Conservation (phyloP, 2,797 vertebrate genomes). For the Benthosema pterotum region DNA sequence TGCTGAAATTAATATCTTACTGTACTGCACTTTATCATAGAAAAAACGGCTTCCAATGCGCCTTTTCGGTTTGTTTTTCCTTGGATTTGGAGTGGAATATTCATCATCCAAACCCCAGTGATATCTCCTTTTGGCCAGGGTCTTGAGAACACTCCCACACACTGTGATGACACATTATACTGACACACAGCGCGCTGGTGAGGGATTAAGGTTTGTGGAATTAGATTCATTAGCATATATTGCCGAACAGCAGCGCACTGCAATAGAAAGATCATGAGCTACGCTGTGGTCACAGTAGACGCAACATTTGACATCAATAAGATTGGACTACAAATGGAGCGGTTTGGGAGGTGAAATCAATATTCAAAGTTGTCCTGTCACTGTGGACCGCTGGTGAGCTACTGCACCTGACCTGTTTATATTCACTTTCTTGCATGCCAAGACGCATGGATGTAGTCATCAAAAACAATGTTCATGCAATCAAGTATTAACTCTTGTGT, state of each 20-base stretch:
- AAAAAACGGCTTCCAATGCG: too few relatives aligned
- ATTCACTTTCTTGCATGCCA: too few relatives aligned
- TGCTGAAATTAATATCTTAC: too few relatives aligned
- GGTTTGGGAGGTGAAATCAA: slow-evolving; percentile 2
- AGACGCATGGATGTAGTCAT: too few relatives aligned
- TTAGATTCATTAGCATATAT: slow-evolving; percentile 16
- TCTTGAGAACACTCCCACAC: not conserved
- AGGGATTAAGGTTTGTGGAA: slow-evolving; percentile 4
- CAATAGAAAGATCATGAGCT: slow-evolving; percentile 4
- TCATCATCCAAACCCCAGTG: not conserved
- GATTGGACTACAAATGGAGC: slow-evolving; percentile 8
- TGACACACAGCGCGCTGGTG: not conserved
- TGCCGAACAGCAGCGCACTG: slow-evolving; percentile 2
- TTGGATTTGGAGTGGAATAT: slow-evolving; percentile 7
- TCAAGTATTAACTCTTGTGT: too few relatives aligned
- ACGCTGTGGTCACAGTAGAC: too few relatives aligned
- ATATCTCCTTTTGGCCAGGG: slow-evolving; percentile 1
- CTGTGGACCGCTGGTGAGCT: slow-evolving; percentile 15
- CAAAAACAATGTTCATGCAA: too few relatives aligned
- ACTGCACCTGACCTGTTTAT: not conserved
- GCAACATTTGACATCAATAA: slow-evolving; percentile 10
- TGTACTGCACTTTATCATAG: too few relatives aligned
- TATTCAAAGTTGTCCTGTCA: not conserved
- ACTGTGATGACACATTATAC: not conserved
- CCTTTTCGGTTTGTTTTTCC: not conserved